Evolutionary conservation across 1,140 invertebrate species (phyloP).

Genomic region (Ceratosolen solmsi): DNA sequence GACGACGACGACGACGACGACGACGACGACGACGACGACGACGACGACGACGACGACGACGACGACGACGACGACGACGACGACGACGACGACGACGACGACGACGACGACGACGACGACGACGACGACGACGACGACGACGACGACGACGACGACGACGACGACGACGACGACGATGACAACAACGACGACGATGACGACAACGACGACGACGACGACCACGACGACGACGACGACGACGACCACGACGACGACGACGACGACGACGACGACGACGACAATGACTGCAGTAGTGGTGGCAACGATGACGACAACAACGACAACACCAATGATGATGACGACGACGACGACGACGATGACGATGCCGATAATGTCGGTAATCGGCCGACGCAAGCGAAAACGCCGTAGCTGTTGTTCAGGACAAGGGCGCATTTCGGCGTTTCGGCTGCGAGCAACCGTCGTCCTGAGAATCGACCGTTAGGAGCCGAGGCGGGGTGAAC

Average conservation of each 20-base stretch:
- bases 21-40: neutral
- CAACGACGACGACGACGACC: neutral
- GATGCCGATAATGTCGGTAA: neutral
- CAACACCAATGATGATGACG: neutral
- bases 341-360: neutral
- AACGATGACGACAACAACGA: neutral
- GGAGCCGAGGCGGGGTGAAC: neutral
- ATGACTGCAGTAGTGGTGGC: neutral
- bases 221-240: neutral
- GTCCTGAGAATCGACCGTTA: too few species aligned
- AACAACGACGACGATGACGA: neutral
- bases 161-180: neutral
- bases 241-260: neutral
- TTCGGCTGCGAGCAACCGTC: neutral
- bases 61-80: neutral
- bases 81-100: neutral
- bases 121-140: neutral
- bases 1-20: neutral
- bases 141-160: neutral
- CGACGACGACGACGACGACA: neutral
- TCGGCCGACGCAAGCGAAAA: constrained; percentile 21
- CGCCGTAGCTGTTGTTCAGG: too few species aligned
- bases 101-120: neutral
- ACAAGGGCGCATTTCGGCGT: neutral
- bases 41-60: neutral